Evolutionary conservation across 2,113 vertebrate genomes (phyloP).

Genomic region (Bubo scandiacus): DNA sequence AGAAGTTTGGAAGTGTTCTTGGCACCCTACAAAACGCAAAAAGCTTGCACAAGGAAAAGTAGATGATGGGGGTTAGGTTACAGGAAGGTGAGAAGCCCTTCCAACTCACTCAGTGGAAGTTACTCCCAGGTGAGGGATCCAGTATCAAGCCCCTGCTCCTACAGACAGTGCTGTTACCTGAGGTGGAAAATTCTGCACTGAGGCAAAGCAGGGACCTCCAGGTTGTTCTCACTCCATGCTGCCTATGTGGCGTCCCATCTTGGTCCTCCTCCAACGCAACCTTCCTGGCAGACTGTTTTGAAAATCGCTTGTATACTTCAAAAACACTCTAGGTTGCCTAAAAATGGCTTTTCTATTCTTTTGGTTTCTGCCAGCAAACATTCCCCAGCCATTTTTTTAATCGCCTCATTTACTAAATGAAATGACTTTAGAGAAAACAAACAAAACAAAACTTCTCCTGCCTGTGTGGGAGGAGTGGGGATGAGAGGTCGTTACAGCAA

Average conservation of each 20-base stretch:
- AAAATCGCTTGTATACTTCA: background rate
- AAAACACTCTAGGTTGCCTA: background rate
- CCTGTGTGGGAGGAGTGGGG: background rate
- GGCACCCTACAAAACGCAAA: background rate
- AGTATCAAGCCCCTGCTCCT: background rate
- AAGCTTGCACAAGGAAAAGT: background rate
- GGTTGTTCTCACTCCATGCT: background rate
- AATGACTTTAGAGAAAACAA: background rate
- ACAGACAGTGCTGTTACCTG: fast-evolving
- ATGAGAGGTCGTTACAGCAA: background rate
- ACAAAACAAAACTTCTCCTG: background rate
- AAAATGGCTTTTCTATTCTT: background rate
- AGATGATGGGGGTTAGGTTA: background rate
- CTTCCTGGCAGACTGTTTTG: background rate
- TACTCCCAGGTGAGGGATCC: fast-evolving
- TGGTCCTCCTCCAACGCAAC: background rate
- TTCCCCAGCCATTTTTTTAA: background rate
- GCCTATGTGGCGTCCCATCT: background rate
- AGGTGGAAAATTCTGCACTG: background rate
- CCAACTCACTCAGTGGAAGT: fast-evolving
- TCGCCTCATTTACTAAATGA: background rate
- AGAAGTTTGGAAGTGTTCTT: background rate
- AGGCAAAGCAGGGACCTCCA: background rate
- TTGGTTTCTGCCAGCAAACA: background rate
- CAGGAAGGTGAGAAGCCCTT: background rate